These are phyloP conservation scores for Uria lomvia DNA, from an alignment of 2,113 vertebrate species.

Conservation along the genomic window DNA sequence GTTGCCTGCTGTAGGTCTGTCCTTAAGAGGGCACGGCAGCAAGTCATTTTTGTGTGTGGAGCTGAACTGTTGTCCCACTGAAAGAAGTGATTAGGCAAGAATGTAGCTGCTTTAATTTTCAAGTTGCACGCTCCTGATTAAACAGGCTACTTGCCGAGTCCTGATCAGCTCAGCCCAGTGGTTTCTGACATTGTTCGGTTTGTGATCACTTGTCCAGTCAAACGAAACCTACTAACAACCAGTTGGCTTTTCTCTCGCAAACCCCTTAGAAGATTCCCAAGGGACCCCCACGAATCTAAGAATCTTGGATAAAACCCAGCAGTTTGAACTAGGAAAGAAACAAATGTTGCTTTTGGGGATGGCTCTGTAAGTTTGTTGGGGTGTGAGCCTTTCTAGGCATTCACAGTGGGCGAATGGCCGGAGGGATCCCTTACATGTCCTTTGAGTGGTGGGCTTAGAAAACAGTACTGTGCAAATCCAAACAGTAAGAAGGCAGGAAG, in stretches of 20 bases:
- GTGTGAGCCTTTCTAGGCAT: not conserved
- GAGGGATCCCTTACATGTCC: not conserved
- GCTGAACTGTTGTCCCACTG: not conserved
- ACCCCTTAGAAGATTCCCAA: not conserved
- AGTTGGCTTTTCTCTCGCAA: not conserved
- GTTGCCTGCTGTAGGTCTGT: not conserved
- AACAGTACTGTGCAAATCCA: not conserved
- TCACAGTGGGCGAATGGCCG: not conserved
- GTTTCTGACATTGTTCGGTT: not conserved
- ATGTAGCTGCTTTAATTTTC: not conserved
- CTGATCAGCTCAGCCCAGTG: not conserved
- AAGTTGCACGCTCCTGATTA: not conserved
- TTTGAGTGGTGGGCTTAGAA: not conserved
- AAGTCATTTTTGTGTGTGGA: not conserved
- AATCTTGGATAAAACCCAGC: not conserved
- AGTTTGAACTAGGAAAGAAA: not conserved
- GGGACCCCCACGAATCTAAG: not conserved
- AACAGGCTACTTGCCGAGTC: not conserved
- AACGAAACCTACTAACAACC: not conserved
- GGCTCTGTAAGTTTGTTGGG: not conserved
- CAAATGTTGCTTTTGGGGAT: not conserved
- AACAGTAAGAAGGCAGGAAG: not conserved
- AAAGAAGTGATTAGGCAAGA: not conserved
- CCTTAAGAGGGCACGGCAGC: not conserved
- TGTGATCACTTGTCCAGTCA: not conserved